Conservation (phyloP, 2,888 invertebrate species). For the Nycteola revayana region DNA sequence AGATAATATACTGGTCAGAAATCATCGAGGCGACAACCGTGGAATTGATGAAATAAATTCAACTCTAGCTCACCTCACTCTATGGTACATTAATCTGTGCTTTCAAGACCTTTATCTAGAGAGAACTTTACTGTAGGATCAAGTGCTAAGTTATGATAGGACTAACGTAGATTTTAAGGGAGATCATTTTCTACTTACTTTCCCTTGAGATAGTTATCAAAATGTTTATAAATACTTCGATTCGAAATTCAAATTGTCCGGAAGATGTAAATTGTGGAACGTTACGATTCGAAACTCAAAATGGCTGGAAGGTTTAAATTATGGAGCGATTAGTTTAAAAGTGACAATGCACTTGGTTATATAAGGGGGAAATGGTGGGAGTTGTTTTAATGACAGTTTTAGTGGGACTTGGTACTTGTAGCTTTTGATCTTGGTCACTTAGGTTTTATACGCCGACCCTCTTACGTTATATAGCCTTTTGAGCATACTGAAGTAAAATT, state of each 20-base stretch:
- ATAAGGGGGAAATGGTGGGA: constrained; percentile 19
- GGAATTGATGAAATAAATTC: constrained; percentile 48
- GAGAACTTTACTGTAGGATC: constrained; percentile 59
- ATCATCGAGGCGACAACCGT: constrained; percentile 39
- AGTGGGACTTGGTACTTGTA: too few species aligned
- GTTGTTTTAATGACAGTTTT: too few species aligned
- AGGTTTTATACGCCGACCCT: too few species aligned
- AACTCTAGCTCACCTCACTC: constrained; percentile 23
- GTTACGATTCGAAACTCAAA: constrained; percentile 53
- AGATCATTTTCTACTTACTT: constrained; percentile 48
- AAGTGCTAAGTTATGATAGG: constrained; percentile 68
- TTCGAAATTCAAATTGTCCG: constrained; percentile 65
- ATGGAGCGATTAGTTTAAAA: constrained; percentile 34
- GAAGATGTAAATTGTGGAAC: constrained; percentile 42
- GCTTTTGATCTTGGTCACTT: too few species aligned
- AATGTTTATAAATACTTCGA: constrained; percentile 53
- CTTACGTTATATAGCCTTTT: too few species aligned
- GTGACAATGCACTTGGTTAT: constrained; percentile 24
- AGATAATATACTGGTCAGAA: constrained; percentile 43
- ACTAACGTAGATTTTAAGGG: constrained; percentile 58
- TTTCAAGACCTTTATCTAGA: constrained; percentile 58
- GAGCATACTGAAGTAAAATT: too few species aligned
- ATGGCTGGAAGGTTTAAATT: constrained; percentile 47
- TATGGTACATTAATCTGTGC: constrained; percentile 39
- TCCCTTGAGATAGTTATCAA: constrained; percentile 55